phyloP scores from a whole-genome alignment of 2,113 vertebrate genomes.

The Rhea americana region DNA sequence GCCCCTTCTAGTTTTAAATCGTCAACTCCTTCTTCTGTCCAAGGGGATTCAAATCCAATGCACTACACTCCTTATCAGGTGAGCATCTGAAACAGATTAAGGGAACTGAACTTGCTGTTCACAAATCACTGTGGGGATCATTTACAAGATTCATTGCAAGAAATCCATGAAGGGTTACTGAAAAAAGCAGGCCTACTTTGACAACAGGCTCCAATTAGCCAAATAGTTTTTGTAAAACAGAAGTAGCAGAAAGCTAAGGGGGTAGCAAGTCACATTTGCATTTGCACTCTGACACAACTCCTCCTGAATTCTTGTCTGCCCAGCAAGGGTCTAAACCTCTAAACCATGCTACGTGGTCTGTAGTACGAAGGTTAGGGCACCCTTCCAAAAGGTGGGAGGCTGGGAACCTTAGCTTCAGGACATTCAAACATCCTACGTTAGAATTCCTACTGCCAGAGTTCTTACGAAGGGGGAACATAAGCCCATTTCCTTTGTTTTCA shows the following conservation, averaged over 20 bases:
- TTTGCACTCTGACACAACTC: not conserved
- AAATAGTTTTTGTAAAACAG: not conserved
- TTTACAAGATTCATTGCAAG: not conserved
- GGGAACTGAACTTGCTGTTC: not conserved
- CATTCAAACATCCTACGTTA: not conserved
- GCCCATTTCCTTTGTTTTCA: not conserved
- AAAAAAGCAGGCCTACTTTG: not conserved
- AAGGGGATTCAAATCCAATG: not conserved
- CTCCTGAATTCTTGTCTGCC: not conserved
- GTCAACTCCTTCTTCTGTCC: not conserved
- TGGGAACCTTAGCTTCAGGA: not conserved
- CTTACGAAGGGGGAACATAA: not conserved
- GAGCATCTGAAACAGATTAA: not conserved
- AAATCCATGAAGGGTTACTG: not conserved
- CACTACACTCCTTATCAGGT: rapidly evolving
- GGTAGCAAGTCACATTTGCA: not conserved
- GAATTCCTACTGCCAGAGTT: not conserved
- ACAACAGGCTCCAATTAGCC: not conserved
- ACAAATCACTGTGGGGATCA: not conserved
- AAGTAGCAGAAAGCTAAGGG: not conserved
- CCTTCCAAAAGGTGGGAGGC: not conserved
- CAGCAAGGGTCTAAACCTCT: not conserved
- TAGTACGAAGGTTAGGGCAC: not conserved
- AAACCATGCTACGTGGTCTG: not conserved
- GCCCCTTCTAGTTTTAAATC: not conserved